phyloP scores from a whole-genome alignment of 1,140 invertebrate genomes.

The Grapholita molesta region DNA sequence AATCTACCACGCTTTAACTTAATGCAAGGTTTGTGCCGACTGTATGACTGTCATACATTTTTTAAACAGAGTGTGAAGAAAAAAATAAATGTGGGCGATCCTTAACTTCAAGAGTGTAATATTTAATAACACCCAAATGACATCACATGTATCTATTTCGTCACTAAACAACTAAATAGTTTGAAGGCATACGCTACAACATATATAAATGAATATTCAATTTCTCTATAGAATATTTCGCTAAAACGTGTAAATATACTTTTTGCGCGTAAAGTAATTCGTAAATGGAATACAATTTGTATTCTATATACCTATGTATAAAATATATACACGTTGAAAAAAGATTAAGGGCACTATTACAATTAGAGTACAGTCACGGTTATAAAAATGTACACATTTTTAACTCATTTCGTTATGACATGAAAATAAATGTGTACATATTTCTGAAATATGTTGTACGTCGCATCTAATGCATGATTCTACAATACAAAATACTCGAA shows the following conservation, averaged over 20 bases:
- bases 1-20: neutral
- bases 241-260: slow-evolving; percentile 14
- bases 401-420: neutral
- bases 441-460: neutral
- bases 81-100: neutral
- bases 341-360: slow-evolving; percentile 3
- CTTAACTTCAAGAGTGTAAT: neutral
- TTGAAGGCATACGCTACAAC: neutral
- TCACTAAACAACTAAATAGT: neutral
- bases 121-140: neutral
- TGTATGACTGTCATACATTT: too few species aligned
- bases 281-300: slow-evolving; percentile 9
- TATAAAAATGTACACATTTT: neutral
- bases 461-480: neutral
- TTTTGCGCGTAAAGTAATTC: slow-evolving; percentile 16
- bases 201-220: slow-evolving; percentile 10
- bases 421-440: neutral
- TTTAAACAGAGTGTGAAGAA: too few species aligned
- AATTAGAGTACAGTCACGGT: neutral
- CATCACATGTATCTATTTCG: neutral
- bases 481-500: neutral
- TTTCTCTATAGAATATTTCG: slow-evolving; percentile 16
- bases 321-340: slow-evolving; percentile 16
- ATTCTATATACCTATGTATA: slow-evolving; percentile 13
- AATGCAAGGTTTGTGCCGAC: too few species aligned